Evolutionary conservation across 2,113 vertebrate species (phyloP).

Genomic region (Struthidea cinerea): DNA sequence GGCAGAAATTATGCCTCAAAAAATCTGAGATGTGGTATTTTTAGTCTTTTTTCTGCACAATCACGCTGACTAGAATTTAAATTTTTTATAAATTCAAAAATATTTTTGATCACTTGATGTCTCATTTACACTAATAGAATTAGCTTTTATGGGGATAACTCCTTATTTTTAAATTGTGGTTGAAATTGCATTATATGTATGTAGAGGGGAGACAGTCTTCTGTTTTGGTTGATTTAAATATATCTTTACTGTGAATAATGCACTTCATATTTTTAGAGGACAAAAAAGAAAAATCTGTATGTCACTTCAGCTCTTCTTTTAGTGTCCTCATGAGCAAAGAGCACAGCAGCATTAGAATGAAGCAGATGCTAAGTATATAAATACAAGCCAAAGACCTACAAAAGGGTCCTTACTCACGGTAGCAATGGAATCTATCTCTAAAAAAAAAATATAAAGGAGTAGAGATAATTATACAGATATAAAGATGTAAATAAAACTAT

Average conservation of each 20-base stretch:
- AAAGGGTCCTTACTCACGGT: neutral
- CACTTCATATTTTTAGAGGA: neutral
- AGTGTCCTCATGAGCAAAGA: neutral
- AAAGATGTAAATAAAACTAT: neutral
- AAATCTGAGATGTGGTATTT: neutral
- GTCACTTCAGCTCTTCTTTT: neutral
- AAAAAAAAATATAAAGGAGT: neutral
- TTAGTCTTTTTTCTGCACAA: neutral
- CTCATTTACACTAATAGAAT: neutral
- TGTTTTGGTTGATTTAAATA: neutral
- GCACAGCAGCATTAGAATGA: neutral
- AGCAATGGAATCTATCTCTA: neutral
- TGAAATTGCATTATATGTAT: neutral
- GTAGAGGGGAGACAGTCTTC: neutral
- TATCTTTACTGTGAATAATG: neutral
- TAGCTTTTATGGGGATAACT: neutral
- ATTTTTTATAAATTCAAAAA: constrained; percentile 21
- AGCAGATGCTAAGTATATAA: neutral
- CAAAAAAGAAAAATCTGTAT: neutral
- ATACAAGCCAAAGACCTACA: neutral
- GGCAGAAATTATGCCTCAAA: neutral
- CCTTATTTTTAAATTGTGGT: neutral
- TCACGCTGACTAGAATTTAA: neutral
- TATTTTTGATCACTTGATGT: neutral
- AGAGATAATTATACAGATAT: neutral